Base-by-base conservation (phyloP, 2,888 invertebrate species). In the Lasioglossum lativentre region DNA sequence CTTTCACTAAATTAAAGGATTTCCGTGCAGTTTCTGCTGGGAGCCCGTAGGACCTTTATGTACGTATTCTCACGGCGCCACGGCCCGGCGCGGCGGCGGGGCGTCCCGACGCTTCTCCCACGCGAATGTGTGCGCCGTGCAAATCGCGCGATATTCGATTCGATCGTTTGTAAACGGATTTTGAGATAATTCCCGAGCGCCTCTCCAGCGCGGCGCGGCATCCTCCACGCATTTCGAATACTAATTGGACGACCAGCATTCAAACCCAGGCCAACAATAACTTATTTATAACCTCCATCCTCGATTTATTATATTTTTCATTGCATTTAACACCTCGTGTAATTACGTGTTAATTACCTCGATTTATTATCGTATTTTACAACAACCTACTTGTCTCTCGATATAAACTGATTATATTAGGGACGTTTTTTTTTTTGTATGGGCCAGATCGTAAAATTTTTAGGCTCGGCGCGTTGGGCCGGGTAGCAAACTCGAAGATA, bases 1-100 rank as follows among this genome's bases (percentile, higher is more conserved):
- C 87, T 91, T 90, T 90, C 82, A 71, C 72, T 83, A 88, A 92
- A 91, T 92, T 92, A 91, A 92, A 76, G 86, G 90, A 88, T 91
- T 86, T 89, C 81, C 73, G 68, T 74, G 52, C 59, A 75, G 76
- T 82, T 78, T 71, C 85, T n/a, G 59, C 71, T 59, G 27, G 45
- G 42, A 16, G 34, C 40, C 38, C 73, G 34, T 75, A 40, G 56
- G 56, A 83, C 70, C 74, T 59, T 77, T 68, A 73, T 47, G 76
- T 30, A 70, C 34, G 68, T 76, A 83, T 74, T 71, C 42, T 14
- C 42, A 30, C 27, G 40, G 19, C 52, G 38, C 47, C 34, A 10
- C 63, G 27, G 27, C 56, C n/a, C 63, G 27, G 63, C 63, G 0
- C 14, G 42, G 42, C 40, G 40, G 42, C 42, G 42, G 2, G 16